Percentiles rank a stretch among this genome's conserved stretches.
phyloP scores from a whole-genome alignment of 2,113 vertebrate genomes.

The Calypte anna region DNA sequence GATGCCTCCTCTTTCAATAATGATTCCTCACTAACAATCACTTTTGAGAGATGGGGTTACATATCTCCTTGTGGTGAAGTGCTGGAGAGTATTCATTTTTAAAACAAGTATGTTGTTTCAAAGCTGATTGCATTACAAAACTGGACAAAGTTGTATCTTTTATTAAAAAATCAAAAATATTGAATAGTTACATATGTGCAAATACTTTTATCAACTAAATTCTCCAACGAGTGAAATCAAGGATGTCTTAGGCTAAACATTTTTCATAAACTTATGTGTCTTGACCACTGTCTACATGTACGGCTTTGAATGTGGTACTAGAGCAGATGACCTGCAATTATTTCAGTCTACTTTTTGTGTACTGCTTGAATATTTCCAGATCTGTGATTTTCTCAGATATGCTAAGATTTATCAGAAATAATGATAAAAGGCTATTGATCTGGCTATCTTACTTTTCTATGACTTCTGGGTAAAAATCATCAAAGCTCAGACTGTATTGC shows the following conservation, averaged over 20 bases:
- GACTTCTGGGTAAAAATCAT: not conserved
- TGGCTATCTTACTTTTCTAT: not conserved
- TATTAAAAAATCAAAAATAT: not conserved
- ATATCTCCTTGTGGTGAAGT: not conserved
- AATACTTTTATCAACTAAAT: not conserved
- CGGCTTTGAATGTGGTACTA: not conserved
- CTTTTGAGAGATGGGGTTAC: not conserved
- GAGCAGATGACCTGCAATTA: not conserved
- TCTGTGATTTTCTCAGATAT: not conserved
- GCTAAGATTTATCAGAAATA: not conserved
- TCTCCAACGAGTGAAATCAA: not conserved
- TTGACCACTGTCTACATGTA: not conserved
- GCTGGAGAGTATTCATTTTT: not conserved
- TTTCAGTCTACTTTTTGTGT: not conserved
- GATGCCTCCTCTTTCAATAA: not conserved
- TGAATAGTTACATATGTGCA: not conserved
- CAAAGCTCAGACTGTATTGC: not conserved
- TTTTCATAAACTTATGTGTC: not conserved
- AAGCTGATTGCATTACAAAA: not conserved
- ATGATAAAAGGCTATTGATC: not conserved
- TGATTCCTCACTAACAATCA: not conserved
- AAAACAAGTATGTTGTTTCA: not conserved
- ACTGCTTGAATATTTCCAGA: not conserved
- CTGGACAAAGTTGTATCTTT: not conserved
- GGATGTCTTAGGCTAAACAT: not conserved